These are phyloP conservation scores for Cantharis flavilabris DNA, from an alignment of 2,888 invertebrate genomes.

Conservation along the genomic window DNA sequence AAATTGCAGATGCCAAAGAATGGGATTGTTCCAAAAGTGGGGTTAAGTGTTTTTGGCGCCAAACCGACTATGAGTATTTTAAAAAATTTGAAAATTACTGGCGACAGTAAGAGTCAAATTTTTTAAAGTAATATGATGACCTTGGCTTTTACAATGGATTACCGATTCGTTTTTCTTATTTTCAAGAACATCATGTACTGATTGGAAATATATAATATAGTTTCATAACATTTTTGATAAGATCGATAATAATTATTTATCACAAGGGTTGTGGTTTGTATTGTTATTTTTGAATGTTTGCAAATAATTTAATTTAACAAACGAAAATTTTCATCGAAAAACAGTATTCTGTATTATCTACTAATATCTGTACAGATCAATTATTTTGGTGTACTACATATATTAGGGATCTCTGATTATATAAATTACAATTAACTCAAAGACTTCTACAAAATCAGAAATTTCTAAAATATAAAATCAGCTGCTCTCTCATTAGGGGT, in stretches of 20 bases:
- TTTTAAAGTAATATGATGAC: conserved; percentile 9
- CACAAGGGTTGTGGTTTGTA: neutral
- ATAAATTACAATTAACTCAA: conserved; percentile 5
- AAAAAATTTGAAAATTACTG: neutral
- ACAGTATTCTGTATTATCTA: conserved; percentile 11
- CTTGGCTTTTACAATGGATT: conserved; percentile 21
- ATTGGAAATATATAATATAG: neutral
- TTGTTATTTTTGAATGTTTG: neutral
- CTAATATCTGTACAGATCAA: conserved; percentile 13
- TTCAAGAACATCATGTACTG: conserved; percentile 11
- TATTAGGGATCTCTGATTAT: neutral
- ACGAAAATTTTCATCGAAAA: conserved; percentile 24
- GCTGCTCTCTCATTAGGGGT: conserved; percentile 70
- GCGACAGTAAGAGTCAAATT: neutral
- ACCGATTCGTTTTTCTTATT: conserved; percentile 7
- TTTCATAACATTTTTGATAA: conserved; percentile 1
- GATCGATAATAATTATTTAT: conserved; percentile 31
- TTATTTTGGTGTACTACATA: neutral
- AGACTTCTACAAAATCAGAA: conserved; percentile 3
- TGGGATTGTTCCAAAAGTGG: conserved; percentile 89
- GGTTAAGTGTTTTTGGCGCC: conserved; percentile 59
- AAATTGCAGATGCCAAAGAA: conserved; percentile 86
- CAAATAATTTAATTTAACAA: conserved; percentile 3
- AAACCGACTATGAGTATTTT: neutral
- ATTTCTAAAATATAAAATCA: conserved; percentile 34